Base-by-base conservation (phyloP, 2,113 vertebrate genomes). In the Atrichornis clamosus region DNA sequence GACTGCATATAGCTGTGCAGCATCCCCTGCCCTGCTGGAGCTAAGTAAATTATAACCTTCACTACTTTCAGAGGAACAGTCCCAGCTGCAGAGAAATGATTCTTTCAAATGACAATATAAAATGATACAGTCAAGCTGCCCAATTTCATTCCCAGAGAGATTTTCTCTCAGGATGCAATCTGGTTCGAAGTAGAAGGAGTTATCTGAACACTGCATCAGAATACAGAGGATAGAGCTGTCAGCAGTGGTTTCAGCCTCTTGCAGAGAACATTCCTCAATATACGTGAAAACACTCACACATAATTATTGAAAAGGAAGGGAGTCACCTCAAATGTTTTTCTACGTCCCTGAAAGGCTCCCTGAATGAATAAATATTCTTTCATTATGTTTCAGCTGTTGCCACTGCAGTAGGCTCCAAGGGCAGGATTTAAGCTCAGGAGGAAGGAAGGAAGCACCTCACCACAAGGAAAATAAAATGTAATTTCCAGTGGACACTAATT, bases 21-120 rank as follows among this genome's bases (percentile, higher is more conserved):
- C 80, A 94, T 84, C 80, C 88, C 65, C 80, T 94, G 86, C 92
- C 76, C 92, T 89, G 90, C 90, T 95, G 80, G 88, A 95, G 93
- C 88, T 94, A 90, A 96, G 94, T 75, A 97, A 96, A 95, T 96
- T 93, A 97, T 62, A 96, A 87, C 93, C 88, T 81, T 95, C 88
- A 42, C 83, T 96, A 84, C 76, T 93, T 90, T 87, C 63, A 73
- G 85, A 96, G 93, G n/a, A 95, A 90, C 22, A 65, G 93, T 77
- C 91, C 87, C 95, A 96, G 95, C 93, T 91, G 95, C 90, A 83
- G 56, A 96, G 85, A 93, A 97, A 96, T 89, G 28, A 96, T 96
- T 96, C 83, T 90, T 94, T 84, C 92, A 96, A 94, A 95, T 63
- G 75, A 93, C 92, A 96, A 87, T 79, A 96, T 92, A 82, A 94